phyloP scores from a whole-genome alignment of 2,797 vertebrate genomes.

The Chanos chanos region DNA sequence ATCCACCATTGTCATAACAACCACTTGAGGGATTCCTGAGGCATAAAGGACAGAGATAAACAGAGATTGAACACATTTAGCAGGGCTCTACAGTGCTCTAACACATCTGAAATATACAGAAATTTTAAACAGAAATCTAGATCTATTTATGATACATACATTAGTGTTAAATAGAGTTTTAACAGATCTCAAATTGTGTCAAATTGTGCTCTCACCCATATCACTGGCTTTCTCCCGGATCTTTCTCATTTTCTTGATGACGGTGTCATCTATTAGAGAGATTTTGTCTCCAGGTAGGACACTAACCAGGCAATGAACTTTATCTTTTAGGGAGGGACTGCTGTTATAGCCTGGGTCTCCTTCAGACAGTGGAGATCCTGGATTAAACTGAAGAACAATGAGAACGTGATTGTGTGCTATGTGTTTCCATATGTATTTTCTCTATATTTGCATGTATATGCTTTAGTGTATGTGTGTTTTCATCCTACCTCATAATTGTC shows the following conservation, averaged over 20 bases:
- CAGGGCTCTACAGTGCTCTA: too few relatives aligned
- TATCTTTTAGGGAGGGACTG: neutral
- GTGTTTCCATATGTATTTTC: too few relatives aligned
- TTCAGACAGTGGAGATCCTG: neutral
- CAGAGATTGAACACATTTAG: too few relatives aligned
- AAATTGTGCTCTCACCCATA: constrained; percentile 14
- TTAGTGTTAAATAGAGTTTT: too few relatives aligned
- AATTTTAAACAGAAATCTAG: too few relatives aligned
- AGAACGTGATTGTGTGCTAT: too few relatives aligned
- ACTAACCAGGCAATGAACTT: constrained; percentile 15
- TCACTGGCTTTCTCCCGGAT: neutral
- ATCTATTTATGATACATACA: too few relatives aligned
- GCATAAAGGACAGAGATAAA: too few relatives aligned
- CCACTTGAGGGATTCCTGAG: too few relatives aligned
- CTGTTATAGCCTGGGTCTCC: neutral
- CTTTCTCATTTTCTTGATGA: neutral
- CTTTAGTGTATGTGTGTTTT: neutral
- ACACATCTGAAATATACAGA: too few relatives aligned
- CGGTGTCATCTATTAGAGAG: neutral
- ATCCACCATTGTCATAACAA: too few relatives aligned
- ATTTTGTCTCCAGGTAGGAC: neutral
- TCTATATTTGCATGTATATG: neutral
- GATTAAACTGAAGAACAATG: neutral
- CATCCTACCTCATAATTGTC: constrained; percentile 12
- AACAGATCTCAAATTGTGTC: too few relatives aligned